These are phyloP conservation scores for Otis tarda DNA, from an alignment of 2,113 vertebrate genomes.

Conservation along the genomic window DNA sequence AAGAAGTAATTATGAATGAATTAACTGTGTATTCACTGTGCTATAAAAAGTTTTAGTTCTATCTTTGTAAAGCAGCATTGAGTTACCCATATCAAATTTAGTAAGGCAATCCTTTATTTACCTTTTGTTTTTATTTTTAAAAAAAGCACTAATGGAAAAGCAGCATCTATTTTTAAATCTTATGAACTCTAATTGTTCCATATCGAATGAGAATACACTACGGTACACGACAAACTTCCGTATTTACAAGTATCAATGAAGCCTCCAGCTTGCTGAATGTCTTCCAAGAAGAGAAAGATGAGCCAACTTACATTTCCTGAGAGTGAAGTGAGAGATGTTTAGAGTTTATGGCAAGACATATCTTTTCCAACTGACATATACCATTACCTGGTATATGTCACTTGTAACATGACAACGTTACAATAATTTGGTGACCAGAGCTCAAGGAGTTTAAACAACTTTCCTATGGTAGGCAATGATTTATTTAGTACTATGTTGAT, in stretches of 20 bases:
- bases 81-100: conserved; percentile 73
- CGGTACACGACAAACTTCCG: conserved; percentile 78
- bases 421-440: conserved; percentile 78
- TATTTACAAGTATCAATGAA: conserved; percentile 84
- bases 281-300: conserved; percentile 84
- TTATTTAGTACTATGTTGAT: conserved; percentile 42
- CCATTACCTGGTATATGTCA: conserved; percentile 87
- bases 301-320: conserved; percentile 85
- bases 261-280: conserved; percentile 80
- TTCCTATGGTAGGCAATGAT: conserved; percentile 63
- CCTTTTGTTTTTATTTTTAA: conserved; percentile 74
- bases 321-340: conserved; percentile 90
- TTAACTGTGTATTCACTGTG: conserved; percentile 32
- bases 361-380: conserved; percentile 90
- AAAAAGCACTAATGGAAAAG: conserved; percentile 73
- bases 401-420: conserved; percentile 73
- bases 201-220: conserved; percentile 73
- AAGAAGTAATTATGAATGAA: conserved; percentile 61
- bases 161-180: conserved; percentile 76
- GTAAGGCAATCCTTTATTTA: conserved; percentile 74
- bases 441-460: conserved; percentile 71
- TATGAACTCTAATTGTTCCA: conserved; percentile 78
- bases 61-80: conserved; percentile 69
- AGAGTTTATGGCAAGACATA: conserved; percentile 80
- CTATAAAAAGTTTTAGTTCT: conserved; percentile 64